Evolutionary conservation across 1,140 invertebrate species (phyloP).

Genomic region (Dryas iulia): DNA sequence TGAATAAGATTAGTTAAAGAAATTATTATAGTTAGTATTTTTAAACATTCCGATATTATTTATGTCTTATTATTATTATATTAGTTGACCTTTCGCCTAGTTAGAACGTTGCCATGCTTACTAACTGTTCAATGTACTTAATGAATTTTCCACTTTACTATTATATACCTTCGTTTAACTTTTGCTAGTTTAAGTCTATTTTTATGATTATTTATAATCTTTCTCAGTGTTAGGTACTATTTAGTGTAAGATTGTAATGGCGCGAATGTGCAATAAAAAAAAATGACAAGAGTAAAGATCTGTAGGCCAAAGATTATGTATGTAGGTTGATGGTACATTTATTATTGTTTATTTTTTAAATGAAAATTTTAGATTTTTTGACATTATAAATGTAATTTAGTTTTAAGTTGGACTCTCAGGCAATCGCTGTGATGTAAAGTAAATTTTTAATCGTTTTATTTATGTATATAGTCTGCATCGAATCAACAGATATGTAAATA

Average conservation of each 20-base stretch:
- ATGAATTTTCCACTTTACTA: constrained; percentile 30
- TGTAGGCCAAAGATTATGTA: constrained; percentile 74
- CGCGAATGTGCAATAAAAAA: constrained; percentile 55
- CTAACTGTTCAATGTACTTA: constrained; percentile 64
- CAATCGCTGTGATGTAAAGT: constrained; percentile 75
- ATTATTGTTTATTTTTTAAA: constrained; percentile 36
- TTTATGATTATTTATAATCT: constrained; percentile 45
- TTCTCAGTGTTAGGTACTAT: constrained; percentile 64
- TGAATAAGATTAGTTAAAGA: constrained; percentile 37
- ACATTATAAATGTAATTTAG: constrained; percentile 54
- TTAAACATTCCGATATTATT: constrained; percentile 68
- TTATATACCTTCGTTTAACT: constrained; percentile 8
- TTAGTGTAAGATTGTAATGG: constrained; percentile 38
- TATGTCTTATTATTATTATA: constrained; percentile 33
- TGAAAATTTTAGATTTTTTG: constrained; percentile 32
- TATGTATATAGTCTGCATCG: constrained; percentile 48
- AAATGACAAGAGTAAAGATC: constrained; percentile 68
- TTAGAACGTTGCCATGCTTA: constrained; percentile 62
- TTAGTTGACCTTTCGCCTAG: constrained; percentile 26
- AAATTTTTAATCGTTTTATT: constrained; percentile 49
- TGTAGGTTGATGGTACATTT: constrained; percentile 51
- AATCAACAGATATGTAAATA: constrained; percentile 18
- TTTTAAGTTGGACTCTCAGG: constrained; percentile 71
- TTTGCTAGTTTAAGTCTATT: constrained; percentile 30
- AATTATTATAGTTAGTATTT: constrained; percentile 36